Percentiles rank a stretch among this genome's conserved stretches.
phyloP scores from a whole-genome alignment of 2,113 vertebrate species.

The Chaetodon auriga region DNA sequence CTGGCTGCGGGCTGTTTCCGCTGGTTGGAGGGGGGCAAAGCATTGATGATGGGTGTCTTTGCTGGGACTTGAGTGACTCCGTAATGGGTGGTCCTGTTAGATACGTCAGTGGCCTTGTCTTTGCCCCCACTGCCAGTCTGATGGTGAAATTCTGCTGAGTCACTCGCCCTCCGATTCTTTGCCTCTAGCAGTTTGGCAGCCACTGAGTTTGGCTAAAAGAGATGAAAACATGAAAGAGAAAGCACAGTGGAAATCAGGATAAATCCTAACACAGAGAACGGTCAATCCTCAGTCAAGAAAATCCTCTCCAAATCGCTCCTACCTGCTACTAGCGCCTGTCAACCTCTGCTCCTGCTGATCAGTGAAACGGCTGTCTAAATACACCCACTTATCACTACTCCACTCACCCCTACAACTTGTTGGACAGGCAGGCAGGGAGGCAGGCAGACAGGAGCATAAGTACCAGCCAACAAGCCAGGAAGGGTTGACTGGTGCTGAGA shows the following conservation, averaged over 20 bases:
- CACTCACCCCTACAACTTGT: slow-evolving; percentile 78
- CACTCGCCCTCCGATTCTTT: slow-evolving; percentile 83
- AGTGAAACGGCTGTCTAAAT: slow-evolving; percentile 61
- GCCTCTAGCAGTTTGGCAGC: slow-evolving; percentile 88
- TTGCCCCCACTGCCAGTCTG: slow-evolving; percentile 77
- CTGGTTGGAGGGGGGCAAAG: slow-evolving; percentile 79
- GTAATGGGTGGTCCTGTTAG: slow-evolving; percentile 78
- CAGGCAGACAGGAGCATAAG: slow-evolving; percentile 62
- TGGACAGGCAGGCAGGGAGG: slow-evolving; percentile 50
- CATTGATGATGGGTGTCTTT: slow-evolving; percentile 85
- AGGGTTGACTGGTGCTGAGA: slow-evolving; percentile 68
- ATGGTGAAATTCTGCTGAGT: slow-evolving; percentile 85
- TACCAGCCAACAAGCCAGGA: slow-evolving; percentile 61
- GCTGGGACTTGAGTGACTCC: slow-evolving; percentile 81
- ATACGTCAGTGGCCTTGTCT: slow-evolving; percentile 70
- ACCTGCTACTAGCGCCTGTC: slow-evolving; percentile 57
- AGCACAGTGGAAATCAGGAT: slow-evolving; percentile 20
- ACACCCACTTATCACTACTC: slow-evolving; percentile 65
- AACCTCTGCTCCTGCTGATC: slow-evolving; percentile 61
- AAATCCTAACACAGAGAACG: slow-evolving; percentile 26
- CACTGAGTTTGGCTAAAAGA: slow-evolving; percentile 85
- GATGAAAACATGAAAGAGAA: slow-evolving; percentile 63
- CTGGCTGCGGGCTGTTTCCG: slow-evolving; percentile 73
- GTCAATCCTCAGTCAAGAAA: slow-evolving; percentile 29
- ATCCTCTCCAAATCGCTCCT: slow-evolving; percentile 54